Conservation (phyloP, 2,113 vertebrate genomes). For the Struthidea cinerea region DNA sequence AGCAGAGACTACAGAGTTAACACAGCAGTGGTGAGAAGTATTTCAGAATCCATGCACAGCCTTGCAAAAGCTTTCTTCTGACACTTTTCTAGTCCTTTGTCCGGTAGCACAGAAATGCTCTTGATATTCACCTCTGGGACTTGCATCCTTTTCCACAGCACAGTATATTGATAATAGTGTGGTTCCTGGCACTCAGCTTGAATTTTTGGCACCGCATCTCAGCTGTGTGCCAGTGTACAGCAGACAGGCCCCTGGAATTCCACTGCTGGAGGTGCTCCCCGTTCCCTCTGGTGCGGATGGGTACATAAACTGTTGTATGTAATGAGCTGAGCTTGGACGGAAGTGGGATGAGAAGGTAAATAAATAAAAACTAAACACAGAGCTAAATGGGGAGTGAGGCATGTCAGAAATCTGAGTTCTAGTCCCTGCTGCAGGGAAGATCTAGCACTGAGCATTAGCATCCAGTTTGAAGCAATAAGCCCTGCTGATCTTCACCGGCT, state of each 20-base stretch:
- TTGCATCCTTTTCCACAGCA: not conserved
- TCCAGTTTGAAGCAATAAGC: not conserved
- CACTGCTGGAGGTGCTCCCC: not conserved
- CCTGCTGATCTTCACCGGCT: not conserved
- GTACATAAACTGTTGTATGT: rapidly evolving
- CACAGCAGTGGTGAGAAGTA: not conserved
- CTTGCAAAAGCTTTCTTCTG: not conserved
- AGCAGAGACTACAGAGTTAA: not conserved
- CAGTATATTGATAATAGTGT: not conserved
- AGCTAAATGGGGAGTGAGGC: not conserved
- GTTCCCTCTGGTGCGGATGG: not conserved
- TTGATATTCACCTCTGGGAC: not conserved
- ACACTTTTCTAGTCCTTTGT: not conserved
- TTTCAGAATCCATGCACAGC: not conserved
- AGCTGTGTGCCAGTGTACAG: not conserved
- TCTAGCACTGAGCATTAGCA: not conserved
- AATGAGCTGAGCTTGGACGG: not conserved
- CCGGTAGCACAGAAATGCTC: not conserved
- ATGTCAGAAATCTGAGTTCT: not conserved
- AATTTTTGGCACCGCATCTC: not conserved
- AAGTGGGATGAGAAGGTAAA: not conserved
- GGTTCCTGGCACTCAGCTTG: not conserved
- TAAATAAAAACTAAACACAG: not conserved
- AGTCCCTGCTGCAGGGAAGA: not conserved
- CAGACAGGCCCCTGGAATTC: not conserved